Base-by-base conservation (phyloP, 2,113 vertebrate species). In the Xyrauchen texanus region DNA sequence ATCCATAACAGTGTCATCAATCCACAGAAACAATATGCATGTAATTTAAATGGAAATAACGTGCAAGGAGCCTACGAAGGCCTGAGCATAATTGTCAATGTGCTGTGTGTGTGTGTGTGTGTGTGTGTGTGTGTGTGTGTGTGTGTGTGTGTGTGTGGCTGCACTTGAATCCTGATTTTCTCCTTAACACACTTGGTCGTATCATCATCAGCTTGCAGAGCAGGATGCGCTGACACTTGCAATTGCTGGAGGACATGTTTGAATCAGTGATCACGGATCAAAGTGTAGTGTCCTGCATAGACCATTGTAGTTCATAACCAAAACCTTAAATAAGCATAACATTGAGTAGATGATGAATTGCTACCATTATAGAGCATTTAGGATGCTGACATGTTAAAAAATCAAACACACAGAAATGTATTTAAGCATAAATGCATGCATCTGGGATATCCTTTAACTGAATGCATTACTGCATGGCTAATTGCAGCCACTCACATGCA, bases 1-100 rank as follows among this genome's bases (percentile, higher is more conserved):
- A 91, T 91, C 87, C 88, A 88, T 90, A 91, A 91, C 87, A 89
- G 88, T 90, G 83, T 87, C 89, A 92, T 90, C 91, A 92, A 88
- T 91, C 90, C 87, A 82, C 80, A 83, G 88, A 84, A 83, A 90
- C 88, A 91, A 89, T 88, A 86, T 85, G 82, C 85, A 91, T 90
- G 89, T 92, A 88, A 93, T 93, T 93, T 93, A 92, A 92, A 93
- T 94, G 92, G 89, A 92, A 93, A 93, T 93, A 88, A 81, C 71
- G 77, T 79, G 78, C 69, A 75, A 78, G 10, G 76, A 85, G 86
- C 83, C 85, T 89, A 86, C 85, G 86, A 81, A 57, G 68, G 76
- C 74, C 84, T 82, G 90, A 87, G 85, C 85, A 83, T 88, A 87
- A 84, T 72, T 83, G 88, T 90, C 86, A 85, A 85, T 85, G 87